Conservation (phyloP, 1,140 invertebrate species). For the Heliconius congener region DNA sequence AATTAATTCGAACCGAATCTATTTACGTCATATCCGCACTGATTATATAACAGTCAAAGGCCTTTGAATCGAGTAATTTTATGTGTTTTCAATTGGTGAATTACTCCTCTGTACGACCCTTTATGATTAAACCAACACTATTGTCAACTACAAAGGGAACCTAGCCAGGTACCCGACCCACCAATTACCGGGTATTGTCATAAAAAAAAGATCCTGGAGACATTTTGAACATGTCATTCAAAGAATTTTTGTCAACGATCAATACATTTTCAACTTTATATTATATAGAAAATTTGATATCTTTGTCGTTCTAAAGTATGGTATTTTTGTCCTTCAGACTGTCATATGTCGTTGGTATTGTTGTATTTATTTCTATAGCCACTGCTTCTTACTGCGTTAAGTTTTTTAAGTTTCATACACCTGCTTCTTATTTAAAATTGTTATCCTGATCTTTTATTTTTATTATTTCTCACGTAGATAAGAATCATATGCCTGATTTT, state of each 20-base stretch:
- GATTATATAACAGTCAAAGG: slow-evolving; percentile 12
- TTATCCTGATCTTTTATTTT: slow-evolving; percentile 12
- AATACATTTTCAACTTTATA: slow-evolving; percentile 45
- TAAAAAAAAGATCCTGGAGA: slow-evolving; percentile 72
- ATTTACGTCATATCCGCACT: slow-evolving; percentile 12
- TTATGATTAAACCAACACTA: slow-evolving; percentile 65
- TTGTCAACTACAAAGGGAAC: slow-evolving; percentile 71
- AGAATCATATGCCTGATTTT: not conserved
- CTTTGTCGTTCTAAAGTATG: slow-evolving; percentile 64
- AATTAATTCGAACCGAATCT: not conserved
- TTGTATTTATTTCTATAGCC: slow-evolving; percentile 69
- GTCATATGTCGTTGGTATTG: slow-evolving; percentile 78
- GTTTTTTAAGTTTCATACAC: slow-evolving; percentile 66
- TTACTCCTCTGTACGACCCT: slow-evolving; percentile 63
- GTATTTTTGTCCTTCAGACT: slow-evolving; percentile 69
- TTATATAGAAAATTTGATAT: slow-evolving; percentile 31
- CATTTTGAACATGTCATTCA: slow-evolving; percentile 79
- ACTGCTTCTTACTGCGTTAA: slow-evolving; percentile 52
- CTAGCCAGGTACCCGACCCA: slow-evolving; percentile 79
- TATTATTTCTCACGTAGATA: slow-evolving; percentile 21
- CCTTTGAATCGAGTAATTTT: slow-evolving; percentile 30
- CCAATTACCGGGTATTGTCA: slow-evolving; percentile 78
- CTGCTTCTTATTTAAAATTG: slow-evolving; percentile 40
- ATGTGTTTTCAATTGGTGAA: slow-evolving; percentile 43
- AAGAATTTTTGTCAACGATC: slow-evolving; percentile 41